Percentiles rank a stretch among this genome's conserved stretches.
phyloP scores from a whole-genome alignment of 2,113 vertebrate genomes.

The Gambusia affinis region DNA sequence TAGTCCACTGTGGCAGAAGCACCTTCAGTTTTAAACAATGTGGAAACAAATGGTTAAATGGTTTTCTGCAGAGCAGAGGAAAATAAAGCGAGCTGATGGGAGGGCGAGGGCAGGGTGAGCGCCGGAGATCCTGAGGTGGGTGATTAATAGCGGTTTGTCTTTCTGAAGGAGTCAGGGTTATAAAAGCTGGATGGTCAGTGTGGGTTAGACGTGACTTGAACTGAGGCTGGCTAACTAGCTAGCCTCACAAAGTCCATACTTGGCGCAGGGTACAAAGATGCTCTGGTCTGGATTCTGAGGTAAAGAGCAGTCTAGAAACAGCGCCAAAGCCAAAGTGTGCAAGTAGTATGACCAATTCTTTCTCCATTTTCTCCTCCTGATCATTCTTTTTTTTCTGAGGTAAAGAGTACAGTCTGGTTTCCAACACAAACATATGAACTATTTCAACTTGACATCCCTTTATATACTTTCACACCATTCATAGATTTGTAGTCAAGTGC shows the following conservation, averaged over 20 bases:
- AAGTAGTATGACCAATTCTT: conserved; percentile 36
- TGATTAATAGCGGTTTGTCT: conserved; percentile 51
- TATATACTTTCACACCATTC: conserved; percentile 36
- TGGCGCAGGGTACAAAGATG: conserved; percentile 62
- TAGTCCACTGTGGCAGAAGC: conserved; percentile 27
- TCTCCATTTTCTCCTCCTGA: conserved; percentile 30
- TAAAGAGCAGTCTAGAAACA: conserved; percentile 69
- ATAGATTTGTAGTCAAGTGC: conserved; percentile 34
- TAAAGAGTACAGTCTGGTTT: conserved; percentile 67
- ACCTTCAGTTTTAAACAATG: conserved; percentile 2
- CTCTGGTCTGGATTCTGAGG: conserved; percentile 72
- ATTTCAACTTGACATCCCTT: conserved; percentile 40
- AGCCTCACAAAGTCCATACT: conserved; percentile 54
- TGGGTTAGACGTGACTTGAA: conserved; percentile 67
- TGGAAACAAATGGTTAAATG: conserved; percentile 8
- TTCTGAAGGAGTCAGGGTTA: conserved; percentile 37
- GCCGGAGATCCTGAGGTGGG: conserved; percentile 66
- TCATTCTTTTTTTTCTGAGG: conserved; percentile 61
- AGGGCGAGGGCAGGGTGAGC: conserved; percentile 54
- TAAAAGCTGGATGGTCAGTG: conserved; percentile 25
- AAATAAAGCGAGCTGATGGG: conserved; percentile 18
- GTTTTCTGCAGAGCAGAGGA: conserved; percentile 25
- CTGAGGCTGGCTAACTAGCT: conserved; percentile 50
- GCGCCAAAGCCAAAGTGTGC: conserved; percentile 54
- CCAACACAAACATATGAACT: conserved; percentile 52